Conservation (phyloP, 2,888 invertebrate genomes). For the Lasius platythorax region DNA sequence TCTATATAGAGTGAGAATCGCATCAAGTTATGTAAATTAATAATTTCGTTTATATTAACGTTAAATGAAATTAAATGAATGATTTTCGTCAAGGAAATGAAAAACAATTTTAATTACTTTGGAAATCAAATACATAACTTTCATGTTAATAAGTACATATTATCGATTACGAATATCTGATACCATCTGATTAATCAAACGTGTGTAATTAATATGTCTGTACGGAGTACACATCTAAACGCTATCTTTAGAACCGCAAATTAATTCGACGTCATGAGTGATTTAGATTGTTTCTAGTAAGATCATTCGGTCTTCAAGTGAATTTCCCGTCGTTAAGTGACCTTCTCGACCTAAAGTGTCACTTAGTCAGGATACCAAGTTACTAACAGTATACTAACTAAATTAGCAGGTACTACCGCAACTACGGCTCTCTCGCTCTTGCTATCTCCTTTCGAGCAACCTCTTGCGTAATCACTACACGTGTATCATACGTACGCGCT, state of each 20-base stretch:
- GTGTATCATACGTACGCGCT: conserved; percentile 43
- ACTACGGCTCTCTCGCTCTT: conserved; percentile 36
- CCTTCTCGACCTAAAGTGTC: conserved; percentile 72
- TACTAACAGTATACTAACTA: conserved; percentile 77
- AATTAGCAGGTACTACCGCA: conserved; percentile 70
- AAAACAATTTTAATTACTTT: background rate
- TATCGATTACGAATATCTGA: conserved; percentile 1
- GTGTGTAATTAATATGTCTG: conserved; percentile 18
- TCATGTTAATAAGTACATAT: background rate
- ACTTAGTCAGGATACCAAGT: conserved; percentile 73
- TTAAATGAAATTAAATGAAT: background rate
- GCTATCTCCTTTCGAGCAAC: conserved; percentile 45
- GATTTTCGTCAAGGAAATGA: background rate
- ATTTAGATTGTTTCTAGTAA: conserved; percentile 47
- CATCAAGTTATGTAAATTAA: background rate
- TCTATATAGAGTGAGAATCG: background rate
- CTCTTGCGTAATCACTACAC: conserved; percentile 48
- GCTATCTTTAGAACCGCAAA: background rate
- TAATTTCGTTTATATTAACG: conserved; percentile 5
- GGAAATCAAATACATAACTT: background rate
- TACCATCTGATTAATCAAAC: background rate
- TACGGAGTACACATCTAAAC: background rate
- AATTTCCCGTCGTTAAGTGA: conserved; percentile 72
- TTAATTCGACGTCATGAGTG: conserved; percentile 25
- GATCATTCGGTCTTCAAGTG: conserved; percentile 49